Evolutionary conservation across 2,888 invertebrate species (phyloP), one percentile per base, ranked within the genome.

Genomic region (Eupithecia vulgata): DNA sequence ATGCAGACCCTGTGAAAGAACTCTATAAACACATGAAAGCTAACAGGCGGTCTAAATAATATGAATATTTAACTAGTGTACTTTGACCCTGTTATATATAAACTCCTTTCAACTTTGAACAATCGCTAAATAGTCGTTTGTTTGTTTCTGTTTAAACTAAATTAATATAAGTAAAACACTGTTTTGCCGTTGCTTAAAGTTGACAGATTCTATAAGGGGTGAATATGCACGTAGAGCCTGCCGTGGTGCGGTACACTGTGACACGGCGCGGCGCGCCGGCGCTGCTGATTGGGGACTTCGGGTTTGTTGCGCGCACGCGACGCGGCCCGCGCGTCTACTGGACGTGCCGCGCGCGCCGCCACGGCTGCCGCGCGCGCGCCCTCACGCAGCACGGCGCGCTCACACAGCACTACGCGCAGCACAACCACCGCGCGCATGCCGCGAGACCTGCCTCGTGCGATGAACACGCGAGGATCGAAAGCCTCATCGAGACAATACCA

Each of bases 211-310:
- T 57, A 5, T 57, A 57, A 12, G 25, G 12, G 57, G 21, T 57
- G 25, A 57, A 25, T 57, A 25, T 57, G 25, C 57, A 57, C 25
- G 61, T 87, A 88, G 89, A 82, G 76, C 79, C 78, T 78, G 84
- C 79, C 65, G 81, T 79, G 75, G 88, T 91, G 83, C 86, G 86
- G 78, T 94, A 93, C 83, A 86, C 92, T 75, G 88, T 93, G 84
- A 94, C 94, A 45, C 87, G 90, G 70, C 90, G 94, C 25, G 95
- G 95, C 15, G 94, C 93, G 42, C 91, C 93, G 35, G 87, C 92
- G 73, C 87, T 95, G 68, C 76, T 94, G 77, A 78, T 94, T 74
- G 90, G 86, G 71, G 94, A 92, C 34, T 88, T 86, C 79, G 88
- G 87, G 59, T 94, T 84, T 83, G 87, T 91, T 79, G 93, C 90